Evolutionary conservation across 2,797 vertebrate species (phyloP).

Genomic region (Erethizon dorsatum): DNA sequence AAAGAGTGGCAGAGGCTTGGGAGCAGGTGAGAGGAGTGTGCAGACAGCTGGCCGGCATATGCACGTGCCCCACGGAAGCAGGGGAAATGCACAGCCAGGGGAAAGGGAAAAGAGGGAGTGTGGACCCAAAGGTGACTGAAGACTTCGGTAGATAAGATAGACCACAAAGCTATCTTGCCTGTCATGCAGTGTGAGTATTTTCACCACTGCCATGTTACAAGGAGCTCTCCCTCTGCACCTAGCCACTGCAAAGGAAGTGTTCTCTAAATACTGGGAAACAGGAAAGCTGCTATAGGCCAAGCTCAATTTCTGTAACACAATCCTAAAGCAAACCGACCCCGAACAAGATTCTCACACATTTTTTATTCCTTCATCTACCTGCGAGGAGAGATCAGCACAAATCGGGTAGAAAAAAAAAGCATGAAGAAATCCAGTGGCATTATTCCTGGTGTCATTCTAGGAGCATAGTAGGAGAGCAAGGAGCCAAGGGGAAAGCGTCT

Average conservation of each 20-base stretch:
- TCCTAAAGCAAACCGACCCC: background rate
- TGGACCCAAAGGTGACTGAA: background rate
- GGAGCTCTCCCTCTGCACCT: background rate
- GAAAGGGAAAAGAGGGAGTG: background rate
- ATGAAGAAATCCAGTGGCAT: background rate
- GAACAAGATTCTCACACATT: background rate
- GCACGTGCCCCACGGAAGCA: background rate
- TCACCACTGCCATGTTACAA: background rate
- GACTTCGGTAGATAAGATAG: background rate
- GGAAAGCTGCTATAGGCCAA: background rate
- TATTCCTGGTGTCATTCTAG: background rate
- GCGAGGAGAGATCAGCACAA: background rate
- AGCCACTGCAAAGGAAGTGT: background rate
- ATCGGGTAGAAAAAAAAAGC: background rate
- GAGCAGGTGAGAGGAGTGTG: background rate
- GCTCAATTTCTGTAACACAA: background rate
- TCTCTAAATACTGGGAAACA: background rate
- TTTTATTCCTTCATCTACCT: background rate
- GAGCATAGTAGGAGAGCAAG: background rate
- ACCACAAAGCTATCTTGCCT: background rate
- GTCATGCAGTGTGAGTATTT: fast-evolving
- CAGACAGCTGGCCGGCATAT: background rate
- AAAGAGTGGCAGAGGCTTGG: background rate
- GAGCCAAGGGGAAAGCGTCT: background rate
- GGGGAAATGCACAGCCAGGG: background rate